Evolutionary conservation across 2,797 vertebrate species (phyloP), one percentile per base, ranked within the genome.

Genomic region (Galagoides demidoff): DNA sequence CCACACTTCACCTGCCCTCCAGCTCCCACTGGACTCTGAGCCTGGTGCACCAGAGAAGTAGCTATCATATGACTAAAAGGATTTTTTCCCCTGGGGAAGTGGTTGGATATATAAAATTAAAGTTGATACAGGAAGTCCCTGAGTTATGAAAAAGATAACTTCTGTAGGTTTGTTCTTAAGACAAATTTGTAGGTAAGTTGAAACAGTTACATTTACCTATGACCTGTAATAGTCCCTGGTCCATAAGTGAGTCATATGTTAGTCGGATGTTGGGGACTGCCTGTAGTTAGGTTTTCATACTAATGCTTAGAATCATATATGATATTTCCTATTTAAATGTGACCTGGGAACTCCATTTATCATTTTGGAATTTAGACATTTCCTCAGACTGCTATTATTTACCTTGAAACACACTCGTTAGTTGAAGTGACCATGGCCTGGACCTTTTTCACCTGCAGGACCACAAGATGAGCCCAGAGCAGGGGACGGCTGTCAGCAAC

Each of bases 21-120:
- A 3, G 63, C 31, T 84, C 89, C 57, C 49, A 25, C 37, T 39
- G 57, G 49, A 64, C 5, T 22, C 66, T 34, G 37, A 34, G 9
- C 20, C 14, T 43, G 59, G n/a, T 9, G n/a, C 82, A 68, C 88
- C 5, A 66, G 61, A 93, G 39, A 82, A 89, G 77, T n/a, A 77
- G 19, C 55, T 45, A 8, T 34, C 39, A 64, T 29, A 29, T 7
- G 7, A 29, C 23, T 59, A 57, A 16, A 83, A 61, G 63, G 4
- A 29, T 39, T 55, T 78, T 37, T 3, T 23, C 39, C 66, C 22
- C 61, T 5, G 16, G 82, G 76, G 49, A 85, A 83, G 52, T 73
- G 71, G 27, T 19, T 89, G 6, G 3, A 34, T 78, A 93, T n/a
- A 93, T 73, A 90, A 85, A 92, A 71, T 59, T 78, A 87, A 84